Percentiles rank a stretch among this genome's conserved stretches.
Conservation (phyloP, 2,113 vertebrate species). For the Spilogale gracilis region DNA sequence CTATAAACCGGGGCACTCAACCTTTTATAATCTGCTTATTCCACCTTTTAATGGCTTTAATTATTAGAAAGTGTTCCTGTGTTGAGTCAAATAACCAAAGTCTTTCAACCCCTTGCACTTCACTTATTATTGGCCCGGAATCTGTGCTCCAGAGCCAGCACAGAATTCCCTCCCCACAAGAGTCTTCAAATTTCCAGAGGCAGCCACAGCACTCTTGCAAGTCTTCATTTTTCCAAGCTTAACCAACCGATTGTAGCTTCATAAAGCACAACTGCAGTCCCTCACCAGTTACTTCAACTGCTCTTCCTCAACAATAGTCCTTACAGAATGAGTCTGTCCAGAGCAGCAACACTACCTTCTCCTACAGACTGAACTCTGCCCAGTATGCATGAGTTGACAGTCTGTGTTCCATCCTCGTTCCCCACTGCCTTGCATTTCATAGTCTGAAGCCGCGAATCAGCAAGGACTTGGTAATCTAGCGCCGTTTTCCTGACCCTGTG, state of each 20-base stretch:
- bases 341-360: background rate
- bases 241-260: background rate
- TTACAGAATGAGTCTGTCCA: background rate
- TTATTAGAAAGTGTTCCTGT: background rate
- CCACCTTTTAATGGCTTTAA: background rate
- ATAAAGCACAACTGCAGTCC: background rate
- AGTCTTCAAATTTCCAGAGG: background rate
- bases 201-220: background rate
- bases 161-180: background rate
- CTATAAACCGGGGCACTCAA: background rate
- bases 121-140: background rate
- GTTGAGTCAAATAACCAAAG: background rate
- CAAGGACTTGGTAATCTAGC: background rate
- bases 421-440: background rate
- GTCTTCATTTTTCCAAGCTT: background rate
- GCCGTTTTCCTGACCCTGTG: background rate
- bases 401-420: background rate
- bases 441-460: background rate
- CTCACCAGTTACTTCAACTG: background rate
- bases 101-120: background rate
- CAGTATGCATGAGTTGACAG: background rate
- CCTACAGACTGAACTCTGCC: background rate
- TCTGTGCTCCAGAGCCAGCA: background rate
- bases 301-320: background rate
- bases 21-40: background rate